Evolutionary conservation across 2,888 invertebrate genomes (phyloP).

Genomic region (Epinotia nisella): DNA sequence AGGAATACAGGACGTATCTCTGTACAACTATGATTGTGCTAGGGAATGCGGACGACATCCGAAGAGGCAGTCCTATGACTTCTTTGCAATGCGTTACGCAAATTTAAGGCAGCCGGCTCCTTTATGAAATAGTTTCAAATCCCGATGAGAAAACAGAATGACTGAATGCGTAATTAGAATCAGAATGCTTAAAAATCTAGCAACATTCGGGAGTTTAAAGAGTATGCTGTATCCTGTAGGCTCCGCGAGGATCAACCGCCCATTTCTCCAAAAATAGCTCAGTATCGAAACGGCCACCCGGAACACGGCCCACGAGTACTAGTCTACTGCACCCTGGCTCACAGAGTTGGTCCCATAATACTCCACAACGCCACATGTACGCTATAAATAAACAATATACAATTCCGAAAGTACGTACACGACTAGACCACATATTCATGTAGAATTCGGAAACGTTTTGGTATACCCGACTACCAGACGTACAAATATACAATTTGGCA

Average conservation of each 20-base stretch:
- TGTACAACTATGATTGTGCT: no score
- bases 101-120: not conserved
- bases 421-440: slow-evolving; percentile 85
- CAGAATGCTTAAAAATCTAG: not conserved
- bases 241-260: slow-evolving; percentile 35
- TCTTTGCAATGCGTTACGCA: not conserved
- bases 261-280: slow-evolving; percentile 36
- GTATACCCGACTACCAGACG: slow-evolving; percentile 79
- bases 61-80: not conserved
- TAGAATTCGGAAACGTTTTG: slow-evolving; percentile 84
- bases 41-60: not conserved
- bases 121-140: no score
- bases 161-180: not conserved
- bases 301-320: slow-evolving; percentile 34
- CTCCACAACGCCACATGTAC: slow-evolving; percentile 75
- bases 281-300: slow-evolving; percentile 47
- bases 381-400: slow-evolving; percentile 80
- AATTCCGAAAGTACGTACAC: slow-evolving; percentile 84
- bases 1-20: no score
- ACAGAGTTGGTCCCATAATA: slow-evolving; percentile 82
- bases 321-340: slow-evolving; percentile 57
- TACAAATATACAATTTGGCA: slow-evolving; percentile 81
- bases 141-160: no score
- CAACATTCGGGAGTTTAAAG: not conserved
- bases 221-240: not conserved